Evolutionary conservation across 2,113 vertebrate species (phyloP).

Genomic region (Kryptolebias marmoratus): DNA sequence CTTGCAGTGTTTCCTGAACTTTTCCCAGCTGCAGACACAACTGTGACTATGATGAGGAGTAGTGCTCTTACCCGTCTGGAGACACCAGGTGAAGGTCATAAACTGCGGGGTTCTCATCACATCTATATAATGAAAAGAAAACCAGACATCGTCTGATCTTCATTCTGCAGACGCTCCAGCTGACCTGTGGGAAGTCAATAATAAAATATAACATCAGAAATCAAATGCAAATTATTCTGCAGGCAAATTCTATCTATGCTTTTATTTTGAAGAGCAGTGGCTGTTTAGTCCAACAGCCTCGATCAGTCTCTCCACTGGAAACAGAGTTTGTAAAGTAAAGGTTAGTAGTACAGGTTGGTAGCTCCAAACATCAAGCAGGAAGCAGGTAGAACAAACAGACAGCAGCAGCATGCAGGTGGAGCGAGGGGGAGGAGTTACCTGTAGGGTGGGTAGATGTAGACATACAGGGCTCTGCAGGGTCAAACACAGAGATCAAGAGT

Average conservation of each 20-base stretch:
- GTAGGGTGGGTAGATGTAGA: neutral
- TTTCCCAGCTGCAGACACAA: neutral
- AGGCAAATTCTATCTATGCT: too few relatives aligned
- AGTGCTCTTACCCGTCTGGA: conserved; percentile 36
- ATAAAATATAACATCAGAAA: too few relatives aligned
- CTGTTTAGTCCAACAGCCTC: too few relatives aligned
- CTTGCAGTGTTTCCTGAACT: too few relatives aligned
- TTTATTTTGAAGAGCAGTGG: too few relatives aligned
- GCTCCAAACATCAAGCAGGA: neutral
- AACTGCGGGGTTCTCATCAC: neutral
- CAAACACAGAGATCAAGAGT: conserved; percentile 11
- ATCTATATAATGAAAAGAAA: conserved; percentile 8
- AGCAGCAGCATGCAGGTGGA: too few relatives aligned
- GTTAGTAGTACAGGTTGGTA: too few relatives aligned
- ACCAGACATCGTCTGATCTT: neutral
- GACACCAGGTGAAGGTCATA: neutral
- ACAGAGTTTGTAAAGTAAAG: too few relatives aligned
- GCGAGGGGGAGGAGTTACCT: conserved; percentile 12
- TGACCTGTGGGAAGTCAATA: neutral
- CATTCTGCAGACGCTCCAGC: neutral
- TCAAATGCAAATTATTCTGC: too few relatives aligned
- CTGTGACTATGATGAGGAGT: neutral
- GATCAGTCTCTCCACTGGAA: too few relatives aligned
- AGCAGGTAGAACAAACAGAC: neutral
- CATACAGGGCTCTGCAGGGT: conserved; percentile 28